Evolutionary conservation across 2,797 vertebrate species (phyloP), one percentile per base, ranked within the genome.

Genomic region (Rhyacichthys aspro): DNA sequence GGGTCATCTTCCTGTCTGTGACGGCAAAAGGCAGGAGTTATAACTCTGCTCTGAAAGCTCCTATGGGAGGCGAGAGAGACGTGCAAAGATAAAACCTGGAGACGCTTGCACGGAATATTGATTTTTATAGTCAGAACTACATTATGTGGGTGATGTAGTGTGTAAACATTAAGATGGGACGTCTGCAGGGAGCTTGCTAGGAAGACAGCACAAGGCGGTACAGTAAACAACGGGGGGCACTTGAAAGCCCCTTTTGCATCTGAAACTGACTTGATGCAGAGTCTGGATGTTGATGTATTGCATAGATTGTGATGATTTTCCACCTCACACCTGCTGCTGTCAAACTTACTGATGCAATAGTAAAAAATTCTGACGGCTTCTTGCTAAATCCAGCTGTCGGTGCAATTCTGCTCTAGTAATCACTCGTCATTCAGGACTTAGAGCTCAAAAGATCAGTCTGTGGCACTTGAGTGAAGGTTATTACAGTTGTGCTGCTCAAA

Each of bases 1-100:
- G 76, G 67, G 74, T 79, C 76, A 79, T 85, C 82, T 73, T 70
- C 63, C 67, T 63, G 65, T 83, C 76, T 83, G 66, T 68, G 44
- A 62, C 63, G 78, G 64, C 55, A 72, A 82, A 79, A 80, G 34
- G 63, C 71, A 70, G 68, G 71, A 80, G 62, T 59, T 74, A 63
- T 66, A 63, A 63, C 60, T 74, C 61, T 28, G 23, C 62, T 72
- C 68, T 45, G 48, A 67, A 59, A 68, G 44, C 53, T 70, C 63
- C 68, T 56, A 42, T 2, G 53, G 63, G 64, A 68, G 63, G 36
- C 44, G n/a, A 46, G 58, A 52, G 69, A 77, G 58, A 45, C 42
- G 46, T 38, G 57, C 41, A 63, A 42, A 74, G 55, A 78, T 80
- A 70, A 77, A 79, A 63, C 48, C 57, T 12, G 59, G 48, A 55